A percentile compares a stretch with the other conserved stretches of the same genome.
Evolutionary conservation across 2,888 invertebrate genomes (phyloP).

Genomic region (Synanthedon myopaeformis): DNA sequence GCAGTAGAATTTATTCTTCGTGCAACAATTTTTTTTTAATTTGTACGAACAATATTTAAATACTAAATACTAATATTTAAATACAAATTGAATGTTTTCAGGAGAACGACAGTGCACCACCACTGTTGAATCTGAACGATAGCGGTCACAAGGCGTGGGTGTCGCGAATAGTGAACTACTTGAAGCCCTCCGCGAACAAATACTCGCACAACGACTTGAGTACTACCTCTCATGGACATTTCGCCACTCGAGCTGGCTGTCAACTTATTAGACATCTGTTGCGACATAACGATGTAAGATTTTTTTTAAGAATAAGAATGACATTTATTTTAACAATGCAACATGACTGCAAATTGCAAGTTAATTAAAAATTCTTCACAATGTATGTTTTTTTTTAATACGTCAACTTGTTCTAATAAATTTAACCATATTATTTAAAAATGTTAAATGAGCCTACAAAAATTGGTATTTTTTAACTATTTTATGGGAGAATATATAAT

Average conservation of each 20-base stretch:
- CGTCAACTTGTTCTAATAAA: too few relatives aligned
- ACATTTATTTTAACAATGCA: not conserved
- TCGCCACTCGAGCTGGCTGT: slow-evolving; percentile 76
- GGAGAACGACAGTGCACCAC: not conserved
- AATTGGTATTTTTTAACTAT: too few relatives aligned
- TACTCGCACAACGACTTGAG: slow-evolving; percentile 87
- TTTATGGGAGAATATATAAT: too few relatives aligned
- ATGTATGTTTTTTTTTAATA: slow-evolving; percentile 1
- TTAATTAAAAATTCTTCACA: not conserved
- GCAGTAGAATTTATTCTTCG: too few relatives aligned
- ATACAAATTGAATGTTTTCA: not conserved
- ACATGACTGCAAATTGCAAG: not conserved
- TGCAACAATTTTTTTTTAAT: too few relatives aligned
- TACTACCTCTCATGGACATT: slow-evolving; percentile 67
- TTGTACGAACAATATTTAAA: too few relatives aligned
- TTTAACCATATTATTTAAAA: too few relatives aligned
- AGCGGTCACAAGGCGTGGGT: slow-evolving; percentile 58
- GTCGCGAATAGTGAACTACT: slow-evolving; percentile 84
- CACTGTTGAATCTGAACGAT: slow-evolving; percentile 45
- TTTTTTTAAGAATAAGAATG: not conserved
- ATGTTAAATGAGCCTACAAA: too few relatives aligned
- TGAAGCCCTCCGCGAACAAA: slow-evolving; percentile 87
- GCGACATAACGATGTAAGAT: slow-evolving; percentile 72
- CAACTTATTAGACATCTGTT: slow-evolving; percentile 82
- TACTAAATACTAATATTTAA: too few relatives aligned